A percentile compares a stretch with the other conserved stretches of the same genome.
Evolutionary conservation across 2,797 vertebrate species (phyloP).

Genomic region (Gila robusta): DNA sequence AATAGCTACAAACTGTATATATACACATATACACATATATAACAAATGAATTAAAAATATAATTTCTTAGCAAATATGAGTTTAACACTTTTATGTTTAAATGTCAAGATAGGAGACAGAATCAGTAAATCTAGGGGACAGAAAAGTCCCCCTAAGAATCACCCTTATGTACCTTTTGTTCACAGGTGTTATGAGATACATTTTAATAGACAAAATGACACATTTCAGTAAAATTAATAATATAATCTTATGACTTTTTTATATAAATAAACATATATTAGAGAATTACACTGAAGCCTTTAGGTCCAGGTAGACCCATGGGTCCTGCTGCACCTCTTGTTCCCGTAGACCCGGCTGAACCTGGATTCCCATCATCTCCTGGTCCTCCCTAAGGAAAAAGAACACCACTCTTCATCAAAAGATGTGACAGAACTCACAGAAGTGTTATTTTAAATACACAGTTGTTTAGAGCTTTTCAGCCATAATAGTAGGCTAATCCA

Average conservation of each 20-base stretch:
- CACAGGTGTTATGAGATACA: background rate
- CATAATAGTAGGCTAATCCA: background rate
- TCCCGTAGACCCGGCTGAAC: slow-evolving; percentile 88
- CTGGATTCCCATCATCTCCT: slow-evolving; percentile 94
- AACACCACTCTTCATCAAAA: background rate
- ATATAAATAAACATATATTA: slow-evolving; percentile 42
- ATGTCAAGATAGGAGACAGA: background rate
- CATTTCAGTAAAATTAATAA: background rate
- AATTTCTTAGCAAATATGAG: background rate
- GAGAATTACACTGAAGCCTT: slow-evolving; percentile 90
- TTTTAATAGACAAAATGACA: background rate
- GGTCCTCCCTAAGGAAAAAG: slow-evolving; percentile 82
- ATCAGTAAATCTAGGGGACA: background rate
- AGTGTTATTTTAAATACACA: background rate
- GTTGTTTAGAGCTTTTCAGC: background rate
- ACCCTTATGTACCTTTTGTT: background rate
- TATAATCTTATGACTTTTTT: background rate
- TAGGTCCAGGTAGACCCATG: slow-evolving; percentile 95
- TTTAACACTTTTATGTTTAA: background rate
- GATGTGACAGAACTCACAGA: background rate
- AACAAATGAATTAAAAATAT: background rate
- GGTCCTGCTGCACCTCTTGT: slow-evolving; percentile 86
- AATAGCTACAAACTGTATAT: background rate
- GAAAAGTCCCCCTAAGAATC: background rate
- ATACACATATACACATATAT: background rate